Evolutionary conservation across 1,140 invertebrate species (phyloP).

Genomic region (Drosophila gunungcola): DNA sequence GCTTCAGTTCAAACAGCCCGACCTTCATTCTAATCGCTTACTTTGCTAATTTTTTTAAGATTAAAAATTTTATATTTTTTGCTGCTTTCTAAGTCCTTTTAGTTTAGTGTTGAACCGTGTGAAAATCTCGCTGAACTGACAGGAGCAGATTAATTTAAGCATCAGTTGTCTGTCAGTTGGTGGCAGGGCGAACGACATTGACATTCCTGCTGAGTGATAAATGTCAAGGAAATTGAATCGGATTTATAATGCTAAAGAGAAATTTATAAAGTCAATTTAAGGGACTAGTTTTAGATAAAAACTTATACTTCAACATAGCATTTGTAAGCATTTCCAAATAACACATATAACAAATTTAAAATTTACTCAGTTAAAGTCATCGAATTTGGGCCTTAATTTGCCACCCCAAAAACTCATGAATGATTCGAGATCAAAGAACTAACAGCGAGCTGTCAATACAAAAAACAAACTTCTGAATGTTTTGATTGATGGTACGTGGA

Average conservation of each 20-base stretch:
- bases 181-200: background rate
- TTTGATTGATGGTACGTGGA: slow-evolving; percentile 43
- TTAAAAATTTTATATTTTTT: no score
- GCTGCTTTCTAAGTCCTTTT: no score
- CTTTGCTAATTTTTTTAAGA: no score
- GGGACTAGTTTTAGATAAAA: background rate
- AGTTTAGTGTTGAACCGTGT: slow-evolving; percentile 4
- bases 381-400: background rate
- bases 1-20: no score
- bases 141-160: slow-evolving; percentile 32
- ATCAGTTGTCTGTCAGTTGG: slow-evolving; percentile 29
- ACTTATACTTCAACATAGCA: background rate
- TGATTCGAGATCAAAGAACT: slow-evolving; percentile 35
- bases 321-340: background rate
- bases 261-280: background rate
- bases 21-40: no score
- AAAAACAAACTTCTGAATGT: slow-evolving; percentile 26
- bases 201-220: background rate
- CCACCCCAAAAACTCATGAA: slow-evolving; percentile 9
- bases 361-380: background rate
- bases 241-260: slow-evolving; percentile 2
- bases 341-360: background rate
- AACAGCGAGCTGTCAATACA: slow-evolving; percentile 15
- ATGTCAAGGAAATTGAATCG: slow-evolving; percentile 34
- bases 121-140: slow-evolving; percentile 8